phyloP scores from a whole-genome alignment of 2,888 invertebrate genomes.

The Iphiclides podalirius region DNA sequence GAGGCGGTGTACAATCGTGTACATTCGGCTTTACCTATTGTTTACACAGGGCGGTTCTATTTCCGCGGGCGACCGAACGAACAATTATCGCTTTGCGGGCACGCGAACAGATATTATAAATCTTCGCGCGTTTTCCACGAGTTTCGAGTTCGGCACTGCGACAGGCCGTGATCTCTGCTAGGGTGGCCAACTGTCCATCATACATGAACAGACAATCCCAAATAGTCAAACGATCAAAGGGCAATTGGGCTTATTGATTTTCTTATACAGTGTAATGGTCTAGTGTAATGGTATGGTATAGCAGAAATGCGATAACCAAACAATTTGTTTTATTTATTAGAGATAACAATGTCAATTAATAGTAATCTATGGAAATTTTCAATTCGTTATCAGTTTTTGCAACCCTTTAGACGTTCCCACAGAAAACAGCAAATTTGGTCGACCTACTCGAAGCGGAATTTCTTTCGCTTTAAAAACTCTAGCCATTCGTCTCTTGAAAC shows the following conservation, averaged over 20 bases:
- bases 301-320: no score
- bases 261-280: no score
- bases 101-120: slow-evolving; percentile 19
- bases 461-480: slow-evolving; percentile 18
- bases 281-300: no score
- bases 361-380: no score
- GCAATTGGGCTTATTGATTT: no score
- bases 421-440: slow-evolving; percentile 5
- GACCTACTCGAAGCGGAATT: slow-evolving; percentile 16
- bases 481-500: slow-evolving; percentile 5
- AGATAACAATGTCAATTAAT: no score
- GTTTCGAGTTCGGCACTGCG: slow-evolving; percentile 3
- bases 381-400: no score
- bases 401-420: no score
- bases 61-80: slow-evolving; percentile 36
- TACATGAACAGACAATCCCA: background rate
- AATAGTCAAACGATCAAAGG: no score
- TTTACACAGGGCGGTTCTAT: slow-evolving; percentile 33
- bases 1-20: background rate
- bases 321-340: no score
- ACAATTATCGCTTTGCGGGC: slow-evolving; percentile 30
- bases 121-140: slow-evolving; percentile 19
- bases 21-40: slow-evolving; percentile 12
- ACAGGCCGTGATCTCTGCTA: slow-evolving; percentile 4
- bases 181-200: slow-evolving; percentile 5